Base-by-base conservation (phyloP, 2,113 vertebrate species). In the Ondatra zibethicus region DNA sequence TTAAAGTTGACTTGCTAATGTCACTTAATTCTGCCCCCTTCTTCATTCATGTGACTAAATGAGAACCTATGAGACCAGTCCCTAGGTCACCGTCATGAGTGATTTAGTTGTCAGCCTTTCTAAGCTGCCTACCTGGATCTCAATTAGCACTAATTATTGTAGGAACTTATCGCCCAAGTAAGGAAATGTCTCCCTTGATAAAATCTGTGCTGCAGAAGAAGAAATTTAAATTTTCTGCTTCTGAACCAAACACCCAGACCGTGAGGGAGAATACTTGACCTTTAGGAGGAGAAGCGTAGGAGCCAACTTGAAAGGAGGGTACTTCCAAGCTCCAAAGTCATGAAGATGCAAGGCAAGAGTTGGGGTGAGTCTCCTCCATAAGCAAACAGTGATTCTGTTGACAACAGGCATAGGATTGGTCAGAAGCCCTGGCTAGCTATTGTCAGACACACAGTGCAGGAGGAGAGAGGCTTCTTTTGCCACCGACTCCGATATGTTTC, bases 131-230 rank as follows among this genome's bases (percentile, higher is more conserved):
- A 95, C 70, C 90, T 97, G 89, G 88, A 81, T 84, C 47, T 92
- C 97, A 96, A 91, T 96, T 94, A 94, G 84, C 70, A 92, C 65
- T 95, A 87, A 95, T 98, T 94, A 95, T 91, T 93, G 94, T 23
- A 91, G 66, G 87, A 73, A 95, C 77, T 89, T 85, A 94, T 94
- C 81, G 88, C 89, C 89, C 93, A 87, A 73, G 68, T 96, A 36
- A 96, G 66, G 45, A 96, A 96, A 92, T 89, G 89, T 86, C 81
- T 95, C 93, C 58, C 85, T 47, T 95, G 76, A 95, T 97, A 94
- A 89, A 94, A 36, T 77, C 29, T 76, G 12, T 36, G 13, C 87
- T 91, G 73, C 33, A 89, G 73, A 63, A 89, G 94, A 81, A 93
- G 65, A 93, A 95, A 96, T 91, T 94, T 86, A 87, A 92, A 88